Evolutionary conservation across 2,113 vertebrate species (phyloP).

Genomic region (Neoarius graeffei): DNA sequence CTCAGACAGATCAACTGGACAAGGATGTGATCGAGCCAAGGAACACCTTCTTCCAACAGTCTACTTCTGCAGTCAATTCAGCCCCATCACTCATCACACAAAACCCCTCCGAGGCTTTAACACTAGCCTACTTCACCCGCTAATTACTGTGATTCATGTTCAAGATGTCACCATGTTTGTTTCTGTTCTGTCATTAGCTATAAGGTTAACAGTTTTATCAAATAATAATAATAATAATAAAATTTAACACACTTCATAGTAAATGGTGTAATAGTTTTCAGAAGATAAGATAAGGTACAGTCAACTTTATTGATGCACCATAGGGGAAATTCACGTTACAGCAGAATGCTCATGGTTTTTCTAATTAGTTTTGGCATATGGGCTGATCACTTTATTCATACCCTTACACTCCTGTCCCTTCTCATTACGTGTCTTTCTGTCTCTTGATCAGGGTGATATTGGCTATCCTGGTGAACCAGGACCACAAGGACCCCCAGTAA

Average conservation of each 20-base stretch:
- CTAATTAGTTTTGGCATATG: neutral
- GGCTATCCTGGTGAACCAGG: constrained; percentile 80
- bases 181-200: neutral
- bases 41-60: constrained; percentile 2
- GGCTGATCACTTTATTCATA: neutral
- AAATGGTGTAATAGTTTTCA: neutral
- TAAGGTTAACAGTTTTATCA: neutral
- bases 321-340: no score
- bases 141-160: neutral
- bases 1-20: constrained; percentile 35
- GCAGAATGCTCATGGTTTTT: neutral
- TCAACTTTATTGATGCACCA: no score
- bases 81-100: neutral
- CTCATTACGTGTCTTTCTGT: constrained; percentile 29
- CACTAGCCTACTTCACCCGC: neutral
- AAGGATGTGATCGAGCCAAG: constrained; percentile 11
- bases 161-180: neutral
- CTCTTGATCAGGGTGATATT: constrained; percentile 77
- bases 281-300: neutral
- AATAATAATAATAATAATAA: no score
- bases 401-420: neutral
- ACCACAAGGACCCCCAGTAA: constrained; percentile 75
- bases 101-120: neutral
- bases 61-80: constrained; percentile 1
- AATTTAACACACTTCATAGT: neutral